phyloP scores from a whole-genome alignment of 2,888 invertebrate species.

The Pyrochroa serraticornis region DNA sequence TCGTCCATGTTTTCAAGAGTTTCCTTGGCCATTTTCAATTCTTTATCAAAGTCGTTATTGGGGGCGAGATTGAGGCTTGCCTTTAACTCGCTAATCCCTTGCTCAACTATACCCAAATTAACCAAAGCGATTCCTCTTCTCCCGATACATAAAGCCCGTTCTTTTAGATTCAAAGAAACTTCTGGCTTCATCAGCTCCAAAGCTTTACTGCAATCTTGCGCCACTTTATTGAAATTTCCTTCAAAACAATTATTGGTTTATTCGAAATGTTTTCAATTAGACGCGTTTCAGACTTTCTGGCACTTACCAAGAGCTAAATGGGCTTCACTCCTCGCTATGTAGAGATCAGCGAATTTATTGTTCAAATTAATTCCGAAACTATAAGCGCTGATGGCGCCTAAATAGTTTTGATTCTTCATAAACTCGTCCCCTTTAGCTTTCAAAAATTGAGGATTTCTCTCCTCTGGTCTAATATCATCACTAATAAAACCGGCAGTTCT shows the following conservation, averaged over 20 bases:
- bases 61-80: conserved; percentile 73
- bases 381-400: conserved; percentile 83
- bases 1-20: conserved; percentile 21
- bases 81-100: conserved; percentile 77
- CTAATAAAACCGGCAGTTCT: conserved; percentile 72
- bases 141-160: conserved; percentile 75
- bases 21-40: conserved; percentile 32
- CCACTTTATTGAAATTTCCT: conserved; percentile 70
- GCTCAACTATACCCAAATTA: conserved; percentile 69
- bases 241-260: neutral
- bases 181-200: conserved; percentile 76
- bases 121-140: conserved; percentile 77
- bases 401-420: conserved; percentile 74
- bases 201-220: conserved; percentile 69
- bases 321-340: conserved; percentile 78
- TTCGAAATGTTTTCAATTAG: too few relatives aligned
- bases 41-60: conserved; percentile 62
- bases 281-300: neutral
- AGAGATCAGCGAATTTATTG: conserved; percentile 74
- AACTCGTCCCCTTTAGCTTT: conserved; percentile 83
- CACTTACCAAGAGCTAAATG: conserved; percentile 65
- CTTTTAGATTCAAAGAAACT: conserved; percentile 72
- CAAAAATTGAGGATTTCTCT: conserved; percentile 82
- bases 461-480: conserved; percentile 77
- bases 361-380: conserved; percentile 77